Conservation (phyloP, 2,113 vertebrate genomes). For the Edolisoma coerulescens region DNA sequence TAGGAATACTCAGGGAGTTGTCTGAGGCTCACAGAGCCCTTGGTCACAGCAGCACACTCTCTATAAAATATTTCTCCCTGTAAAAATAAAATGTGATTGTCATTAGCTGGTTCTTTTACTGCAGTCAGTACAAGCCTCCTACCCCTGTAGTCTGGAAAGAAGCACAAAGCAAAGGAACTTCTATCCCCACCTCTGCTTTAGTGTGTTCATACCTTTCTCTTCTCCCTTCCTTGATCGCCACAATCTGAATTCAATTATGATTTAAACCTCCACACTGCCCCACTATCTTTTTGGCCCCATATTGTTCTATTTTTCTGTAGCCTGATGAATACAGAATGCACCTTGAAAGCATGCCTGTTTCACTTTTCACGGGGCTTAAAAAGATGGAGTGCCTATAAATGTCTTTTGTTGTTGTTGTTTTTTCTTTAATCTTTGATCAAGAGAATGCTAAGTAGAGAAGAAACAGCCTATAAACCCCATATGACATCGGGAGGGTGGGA, state of each 20-base stretch:
- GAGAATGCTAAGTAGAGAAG: background rate
- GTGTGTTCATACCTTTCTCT: background rate
- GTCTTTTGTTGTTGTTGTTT: background rate
- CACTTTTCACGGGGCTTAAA: background rate
- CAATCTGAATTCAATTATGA: background rate
- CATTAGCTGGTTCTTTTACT: background rate
- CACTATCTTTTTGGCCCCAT: background rate
- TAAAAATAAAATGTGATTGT: background rate
- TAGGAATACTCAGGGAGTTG: background rate
- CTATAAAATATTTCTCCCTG: background rate
- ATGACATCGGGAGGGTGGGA: background rate
- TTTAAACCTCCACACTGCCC: background rate
- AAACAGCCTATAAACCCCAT: background rate
- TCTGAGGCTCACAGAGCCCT: background rate
- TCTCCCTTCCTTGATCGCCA: background rate
- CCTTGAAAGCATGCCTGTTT: background rate
- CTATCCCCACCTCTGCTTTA: background rate
- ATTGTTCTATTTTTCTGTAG: conserved; percentile 4
- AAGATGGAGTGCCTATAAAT: background rate
- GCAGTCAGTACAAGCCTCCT: background rate
- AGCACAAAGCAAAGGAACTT: background rate
- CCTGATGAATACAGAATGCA: background rate
- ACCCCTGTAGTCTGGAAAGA: background rate
- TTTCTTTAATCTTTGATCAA: conserved; percentile 14
- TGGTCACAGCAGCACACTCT: background rate